Conservation (phyloP, 2,888 invertebrate species). For the Scaptomyza tumidula region DNA sequence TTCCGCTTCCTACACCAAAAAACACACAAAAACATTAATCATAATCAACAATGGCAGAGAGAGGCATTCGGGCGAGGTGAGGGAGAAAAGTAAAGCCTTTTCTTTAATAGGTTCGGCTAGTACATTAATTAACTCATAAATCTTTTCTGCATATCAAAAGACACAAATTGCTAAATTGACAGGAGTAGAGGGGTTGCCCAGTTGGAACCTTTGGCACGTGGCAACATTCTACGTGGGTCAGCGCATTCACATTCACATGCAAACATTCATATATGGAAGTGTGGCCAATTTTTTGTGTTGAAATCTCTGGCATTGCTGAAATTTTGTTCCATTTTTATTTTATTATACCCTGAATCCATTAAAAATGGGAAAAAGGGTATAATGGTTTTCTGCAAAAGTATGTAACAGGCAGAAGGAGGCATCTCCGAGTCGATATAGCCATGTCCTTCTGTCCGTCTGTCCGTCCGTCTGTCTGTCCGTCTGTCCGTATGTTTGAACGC, state of each 20-base stretch:
- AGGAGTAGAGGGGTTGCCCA: conserved; percentile 7
- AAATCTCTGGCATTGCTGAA: conserved; percentile 34
- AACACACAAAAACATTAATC: conserved; percentile 58
- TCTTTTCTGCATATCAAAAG: conserved; percentile 71
- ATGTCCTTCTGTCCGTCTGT: no score
- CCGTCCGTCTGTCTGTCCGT: no score
- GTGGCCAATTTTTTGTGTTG: conserved; percentile 49
- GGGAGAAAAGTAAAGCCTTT: conserved; percentile 7
- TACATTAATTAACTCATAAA: conserved; percentile 80
- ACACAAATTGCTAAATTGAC: conserved; percentile 60
- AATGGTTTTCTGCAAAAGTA: no score
- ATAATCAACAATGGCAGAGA: conserved; percentile 55
- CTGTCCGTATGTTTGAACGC: no score
- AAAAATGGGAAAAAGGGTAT: no score
- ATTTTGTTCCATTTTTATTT: background rate
- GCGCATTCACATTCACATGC: conserved; percentile 7
- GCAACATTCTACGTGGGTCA: conserved; percentile 12
- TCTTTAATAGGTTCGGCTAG: conserved; percentile 21
- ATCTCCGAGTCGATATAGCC: no score
- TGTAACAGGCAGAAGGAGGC: no score
- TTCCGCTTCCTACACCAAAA: conserved; percentile 57
- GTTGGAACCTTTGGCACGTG: conserved; percentile 27
- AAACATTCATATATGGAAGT: background rate
- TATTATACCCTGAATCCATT: no score
- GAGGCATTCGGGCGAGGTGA: background rate